A percentile compares a stretch with the other conserved stretches of the same genome.
These are phyloP conservation scores for Drosophila virilis DNA, from an alignment of 1,140 invertebrate species.

Conservation along the genomic window DNA sequence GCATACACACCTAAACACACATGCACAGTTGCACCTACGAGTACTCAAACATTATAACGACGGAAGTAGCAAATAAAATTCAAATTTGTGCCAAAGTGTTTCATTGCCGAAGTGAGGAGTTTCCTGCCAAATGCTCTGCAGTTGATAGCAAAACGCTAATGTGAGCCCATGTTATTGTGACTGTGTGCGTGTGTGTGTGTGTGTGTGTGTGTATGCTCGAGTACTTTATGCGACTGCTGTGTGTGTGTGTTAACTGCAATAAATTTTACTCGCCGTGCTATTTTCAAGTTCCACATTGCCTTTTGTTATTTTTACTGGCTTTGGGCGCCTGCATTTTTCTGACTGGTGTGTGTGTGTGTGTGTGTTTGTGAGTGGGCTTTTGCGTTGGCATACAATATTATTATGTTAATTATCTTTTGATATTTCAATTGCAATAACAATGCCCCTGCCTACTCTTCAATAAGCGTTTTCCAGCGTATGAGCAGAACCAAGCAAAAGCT, in stretches of 20 bases:
- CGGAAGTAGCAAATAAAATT: slow-evolving; percentile 82
- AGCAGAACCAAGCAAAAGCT: not conserved
- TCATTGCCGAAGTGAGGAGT: slow-evolving; percentile 48
- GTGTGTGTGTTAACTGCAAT: slow-evolving; percentile 53
- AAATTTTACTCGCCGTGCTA: slow-evolving; percentile 58
- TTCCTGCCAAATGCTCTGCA: slow-evolving; percentile 38
- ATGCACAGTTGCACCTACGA: slow-evolving; percentile 31
- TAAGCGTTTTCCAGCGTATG: not conserved
- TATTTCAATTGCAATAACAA: slow-evolving; percentile 68
- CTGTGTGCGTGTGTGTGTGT: not conserved
- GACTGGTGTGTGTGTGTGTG: slow-evolving; percentile 14
- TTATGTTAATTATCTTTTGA: slow-evolving; percentile 75
- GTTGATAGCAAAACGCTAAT: slow-evolving; percentile 75
- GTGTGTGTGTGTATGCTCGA: slow-evolving; percentile 25
- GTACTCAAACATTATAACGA: slow-evolving; percentile 69
- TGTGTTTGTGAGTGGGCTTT: slow-evolving; percentile 16
- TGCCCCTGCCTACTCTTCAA: slow-evolving; percentile 14
- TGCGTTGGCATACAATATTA: slow-evolving; percentile 53
- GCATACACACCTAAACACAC: not conserved
- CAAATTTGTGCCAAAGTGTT: slow-evolving; percentile 82
- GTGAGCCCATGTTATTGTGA: slow-evolving; percentile 37
- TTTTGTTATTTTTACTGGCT: slow-evolving; percentile 52
- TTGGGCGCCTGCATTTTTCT: slow-evolving; percentile 28
- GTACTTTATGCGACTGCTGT: slow-evolving; percentile 53
- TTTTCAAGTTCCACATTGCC: slow-evolving; percentile 65